A percentile compares a stretch with the other conserved stretches of the same genome.
Conservation (phyloP, 2,113 vertebrate species). For the Anarrhichthys ocellatus region DNA sequence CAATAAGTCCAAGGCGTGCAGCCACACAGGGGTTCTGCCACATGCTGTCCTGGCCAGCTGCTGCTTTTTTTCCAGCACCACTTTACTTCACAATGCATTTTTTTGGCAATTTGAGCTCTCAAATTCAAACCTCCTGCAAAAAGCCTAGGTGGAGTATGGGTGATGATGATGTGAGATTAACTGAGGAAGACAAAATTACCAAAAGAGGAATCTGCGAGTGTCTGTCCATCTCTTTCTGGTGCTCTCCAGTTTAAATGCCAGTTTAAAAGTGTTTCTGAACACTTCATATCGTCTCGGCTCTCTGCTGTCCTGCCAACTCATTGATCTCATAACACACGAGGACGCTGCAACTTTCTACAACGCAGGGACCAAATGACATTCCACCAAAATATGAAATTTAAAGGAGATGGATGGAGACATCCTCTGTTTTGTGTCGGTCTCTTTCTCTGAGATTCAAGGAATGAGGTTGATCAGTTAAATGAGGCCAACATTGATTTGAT, state of each 20-base stretch:
- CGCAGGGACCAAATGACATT: conserved; percentile 25
- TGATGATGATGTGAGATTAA: conserved; percentile 4
- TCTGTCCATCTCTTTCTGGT: background rate
- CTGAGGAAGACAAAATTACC: background rate
- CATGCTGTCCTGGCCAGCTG: conserved; percentile 60
- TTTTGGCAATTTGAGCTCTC: conserved; percentile 22
- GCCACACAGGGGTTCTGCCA: conserved; percentile 61
- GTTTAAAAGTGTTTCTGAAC: background rate
- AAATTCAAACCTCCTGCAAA: conserved; percentile 39
- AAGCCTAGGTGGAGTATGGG: background rate
- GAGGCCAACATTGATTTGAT: conserved; percentile 50
- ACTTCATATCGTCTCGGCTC: conserved; percentile 5
- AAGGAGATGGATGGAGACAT: conserved; percentile 42
- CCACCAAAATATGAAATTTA: conserved; percentile 4
- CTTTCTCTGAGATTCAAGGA: conserved; percentile 50
- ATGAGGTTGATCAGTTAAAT: conserved; percentile 44
- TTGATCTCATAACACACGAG: conserved; percentile 46
- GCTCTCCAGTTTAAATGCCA: conserved; percentile 10
- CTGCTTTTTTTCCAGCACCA: conserved; percentile 21
- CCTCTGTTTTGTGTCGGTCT: conserved; percentile 62
- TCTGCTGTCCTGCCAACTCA: conserved; percentile 35
- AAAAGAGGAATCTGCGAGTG: background rate
- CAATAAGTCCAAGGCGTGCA: conserved; percentile 59
- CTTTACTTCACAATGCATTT: conserved; percentile 42
- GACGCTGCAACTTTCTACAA: background rate